These are phyloP conservation scores for Sander lucioperca DNA, from an alignment of 2,113 vertebrate species.

Conservation along the genomic window DNA sequence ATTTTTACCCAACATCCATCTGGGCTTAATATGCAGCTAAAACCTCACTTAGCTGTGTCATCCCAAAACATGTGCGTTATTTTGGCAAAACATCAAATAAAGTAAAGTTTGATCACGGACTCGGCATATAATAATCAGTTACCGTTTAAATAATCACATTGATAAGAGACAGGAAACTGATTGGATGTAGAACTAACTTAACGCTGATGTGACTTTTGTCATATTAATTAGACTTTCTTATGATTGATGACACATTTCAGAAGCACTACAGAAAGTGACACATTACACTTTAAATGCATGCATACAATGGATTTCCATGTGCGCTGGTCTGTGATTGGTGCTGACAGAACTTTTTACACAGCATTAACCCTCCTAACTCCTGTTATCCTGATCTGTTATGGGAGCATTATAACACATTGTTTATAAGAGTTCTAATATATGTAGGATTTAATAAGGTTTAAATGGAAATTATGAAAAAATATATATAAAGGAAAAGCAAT, in stretches of 20 bases:
- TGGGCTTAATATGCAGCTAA: constrained; percentile 22
- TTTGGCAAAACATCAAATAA: background rate
- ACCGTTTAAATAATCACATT: background rate
- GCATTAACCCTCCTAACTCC: background rate
- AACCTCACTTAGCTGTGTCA: background rate
- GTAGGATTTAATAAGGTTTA: background rate
- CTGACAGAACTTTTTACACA: background rate
- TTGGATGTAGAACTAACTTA: background rate
- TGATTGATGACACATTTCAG: background rate
- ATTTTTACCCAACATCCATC: constrained; percentile 35
- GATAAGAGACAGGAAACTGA: background rate
- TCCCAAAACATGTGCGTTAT: background rate
- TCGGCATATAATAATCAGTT: background rate
- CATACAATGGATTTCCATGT: background rate
- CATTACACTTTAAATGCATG: background rate
- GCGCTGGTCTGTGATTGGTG: background rate
- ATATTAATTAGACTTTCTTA: background rate
- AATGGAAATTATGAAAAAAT: no score
- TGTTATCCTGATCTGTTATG: background rate
- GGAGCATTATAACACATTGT: background rate
- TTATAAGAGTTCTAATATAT: background rate
- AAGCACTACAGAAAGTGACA: background rate
- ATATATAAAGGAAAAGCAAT: no score
- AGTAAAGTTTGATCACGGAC: background rate
- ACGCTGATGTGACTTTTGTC: background rate